phyloP scores from a whole-genome alignment of 2,888 invertebrate species.

The Priapulus caudatus region DNA sequence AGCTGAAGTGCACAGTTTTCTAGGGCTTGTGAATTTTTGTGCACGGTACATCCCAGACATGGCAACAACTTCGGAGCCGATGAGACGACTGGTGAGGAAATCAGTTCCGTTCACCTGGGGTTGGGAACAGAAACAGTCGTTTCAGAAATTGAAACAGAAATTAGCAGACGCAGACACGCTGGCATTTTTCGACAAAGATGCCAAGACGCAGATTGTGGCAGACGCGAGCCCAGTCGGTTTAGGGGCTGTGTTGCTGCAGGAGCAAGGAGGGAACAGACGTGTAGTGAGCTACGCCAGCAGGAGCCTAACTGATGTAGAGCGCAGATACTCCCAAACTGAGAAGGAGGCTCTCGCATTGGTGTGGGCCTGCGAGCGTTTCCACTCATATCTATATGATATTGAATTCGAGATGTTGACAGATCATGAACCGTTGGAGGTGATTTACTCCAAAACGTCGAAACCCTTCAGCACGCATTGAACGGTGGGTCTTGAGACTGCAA shows the following conservation, averaged over 20 bases:
- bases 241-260: constrained; percentile 29
- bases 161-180: too few species aligned
- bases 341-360: constrained; percentile 35
- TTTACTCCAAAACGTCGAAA: constrained; percentile 24
- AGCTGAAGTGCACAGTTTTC: constrained; percentile 14
- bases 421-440: constrained; percentile 33
- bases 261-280: too few species aligned
- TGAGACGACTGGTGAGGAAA: too few species aligned
- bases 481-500: constrained; percentile 23
- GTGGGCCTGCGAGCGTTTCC: too few species aligned
- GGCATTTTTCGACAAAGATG: constrained; percentile 27
- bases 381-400: too few species aligned
- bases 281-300: constrained; percentile 34
- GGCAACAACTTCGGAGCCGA: too few species aligned
- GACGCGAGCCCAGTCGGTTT: constrained; percentile 32
- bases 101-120: too few species aligned
- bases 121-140: too few species aligned
- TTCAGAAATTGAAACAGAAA: too few species aligned
- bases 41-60: too few species aligned
- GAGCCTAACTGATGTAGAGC: constrained; percentile 28
- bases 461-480: constrained; percentile 24
- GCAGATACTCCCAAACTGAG: constrained; percentile 34
- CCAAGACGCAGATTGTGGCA: constrained; percentile 23
- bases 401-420: constrained; percentile 34
- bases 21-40: too few species aligned